Conservation (phyloP, 2,888 invertebrate genomes). For the Zele albiditarsus region DNA sequence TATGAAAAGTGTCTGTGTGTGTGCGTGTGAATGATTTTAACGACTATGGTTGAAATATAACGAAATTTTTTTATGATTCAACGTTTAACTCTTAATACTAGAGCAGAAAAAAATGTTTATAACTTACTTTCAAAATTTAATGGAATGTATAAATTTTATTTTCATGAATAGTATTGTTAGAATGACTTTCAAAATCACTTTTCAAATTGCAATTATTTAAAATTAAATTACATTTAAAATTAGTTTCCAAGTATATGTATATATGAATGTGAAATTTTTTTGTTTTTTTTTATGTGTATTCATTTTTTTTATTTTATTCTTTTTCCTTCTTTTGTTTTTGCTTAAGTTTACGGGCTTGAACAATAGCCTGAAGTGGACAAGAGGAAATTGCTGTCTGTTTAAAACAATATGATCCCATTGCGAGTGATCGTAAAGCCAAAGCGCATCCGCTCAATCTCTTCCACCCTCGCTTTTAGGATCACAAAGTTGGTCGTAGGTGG, state of each 20-base stretch:
- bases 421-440: slow-evolving; percentile 23
- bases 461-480: slow-evolving; percentile 20
- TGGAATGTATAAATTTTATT: neutral
- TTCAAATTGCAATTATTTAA: too few species aligned
- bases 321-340: neutral
- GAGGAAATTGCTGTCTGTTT: slow-evolving; percentile 17
- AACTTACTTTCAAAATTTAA: neutral
- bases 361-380: neutral
- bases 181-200: too few species aligned
- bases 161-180: too few species aligned
- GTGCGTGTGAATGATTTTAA: neutral
- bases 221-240: too few species aligned
- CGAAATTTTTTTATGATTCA: neutral
- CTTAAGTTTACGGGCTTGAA: neutral
- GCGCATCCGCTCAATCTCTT: slow-evolving; percentile 25
- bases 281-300: neutral
- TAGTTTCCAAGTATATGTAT: neutral
- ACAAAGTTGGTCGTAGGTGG: slow-evolving; percentile 58
- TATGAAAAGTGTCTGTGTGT: neutral
- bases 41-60: neutral
- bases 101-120: neutral
- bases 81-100: neutral
- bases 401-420: slow-evolving; percentile 29
- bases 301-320: neutral
- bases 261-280: neutral